phyloP scores from a whole-genome alignment of 2,888 invertebrate genomes.

The Andrena fulva region DNA sequence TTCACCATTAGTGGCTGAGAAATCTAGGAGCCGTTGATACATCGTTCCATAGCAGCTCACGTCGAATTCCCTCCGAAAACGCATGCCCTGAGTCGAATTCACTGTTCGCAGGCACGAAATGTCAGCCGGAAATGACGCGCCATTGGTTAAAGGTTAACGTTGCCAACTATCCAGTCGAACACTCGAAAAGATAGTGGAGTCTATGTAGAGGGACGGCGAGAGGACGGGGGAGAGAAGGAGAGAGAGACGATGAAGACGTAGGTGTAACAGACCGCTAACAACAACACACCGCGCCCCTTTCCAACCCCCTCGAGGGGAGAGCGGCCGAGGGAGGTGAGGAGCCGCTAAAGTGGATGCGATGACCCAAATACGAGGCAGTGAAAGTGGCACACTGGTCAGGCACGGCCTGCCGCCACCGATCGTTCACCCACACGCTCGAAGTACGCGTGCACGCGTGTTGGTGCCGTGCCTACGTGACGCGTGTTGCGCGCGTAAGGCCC shows the following conservation, averaged over 20 bases:
- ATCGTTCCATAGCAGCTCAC: no score
- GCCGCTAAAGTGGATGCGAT: conserved; percentile 80
- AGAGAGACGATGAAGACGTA: conserved; percentile 14
- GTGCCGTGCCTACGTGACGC: conserved; percentile 34
- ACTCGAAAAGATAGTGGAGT: conserved; percentile 23
- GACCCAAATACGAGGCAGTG: conserved; percentile 84
- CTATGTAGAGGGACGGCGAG: not conserved
- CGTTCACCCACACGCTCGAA: conserved; percentile 74
- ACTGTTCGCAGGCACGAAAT: not conserved
- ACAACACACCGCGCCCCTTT: conserved; percentile 57
- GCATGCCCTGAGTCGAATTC: not conserved
- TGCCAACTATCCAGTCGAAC: not conserved
- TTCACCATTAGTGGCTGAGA: no score
- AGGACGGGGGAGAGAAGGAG: not conserved
- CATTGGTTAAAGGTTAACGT: conserved; percentile 39
- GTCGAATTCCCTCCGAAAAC: not conserved
- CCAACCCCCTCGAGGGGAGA: conserved; percentile 64
- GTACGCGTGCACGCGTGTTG: conserved; percentile 31
- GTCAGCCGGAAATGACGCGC: conserved; percentile 42
- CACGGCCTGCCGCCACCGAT: conserved; percentile 77
- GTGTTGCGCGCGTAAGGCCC: conserved; percentile 18
- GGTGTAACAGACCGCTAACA: conserved; percentile 53
- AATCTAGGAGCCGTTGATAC: no score
- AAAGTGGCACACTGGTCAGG: conserved; percentile 84
- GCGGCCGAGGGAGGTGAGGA: conserved; percentile 65